These are phyloP conservation scores for Argyrosomus regius DNA, from an alignment of 2,797 vertebrate genomes.

Conservation along the genomic window DNA sequence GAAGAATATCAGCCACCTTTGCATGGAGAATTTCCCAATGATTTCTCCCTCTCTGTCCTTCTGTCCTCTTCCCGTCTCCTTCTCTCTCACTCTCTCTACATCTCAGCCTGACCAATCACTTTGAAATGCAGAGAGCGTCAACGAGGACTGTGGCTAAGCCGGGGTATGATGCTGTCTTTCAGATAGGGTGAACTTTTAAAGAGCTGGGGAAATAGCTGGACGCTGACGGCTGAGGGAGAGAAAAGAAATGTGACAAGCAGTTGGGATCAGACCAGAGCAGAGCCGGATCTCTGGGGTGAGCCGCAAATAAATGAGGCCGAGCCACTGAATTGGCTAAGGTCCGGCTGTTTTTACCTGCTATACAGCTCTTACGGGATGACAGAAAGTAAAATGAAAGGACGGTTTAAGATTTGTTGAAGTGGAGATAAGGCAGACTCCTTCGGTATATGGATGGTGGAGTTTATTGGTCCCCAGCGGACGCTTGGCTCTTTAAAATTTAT, in stretches of 20 bases:
- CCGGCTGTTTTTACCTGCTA: conserved; percentile 28
- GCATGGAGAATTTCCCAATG: conserved; percentile 29
- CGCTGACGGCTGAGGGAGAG: conserved; percentile 33
- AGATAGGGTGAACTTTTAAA: conserved; percentile 73
- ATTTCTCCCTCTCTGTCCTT: conserved; percentile 23
- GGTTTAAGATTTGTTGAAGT: conserved; percentile 17
- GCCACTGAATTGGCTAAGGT: conserved; percentile 52
- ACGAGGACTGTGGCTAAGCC: conserved; percentile 61
- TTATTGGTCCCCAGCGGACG: neutral
- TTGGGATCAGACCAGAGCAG: conserved; percentile 55
- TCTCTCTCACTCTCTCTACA: conserved; percentile 22
- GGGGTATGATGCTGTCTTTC: conserved; percentile 69
- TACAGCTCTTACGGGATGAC: conserved; percentile 20
- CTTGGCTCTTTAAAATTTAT: conserved; percentile 53
- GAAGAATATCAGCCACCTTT: conserved; percentile 26
- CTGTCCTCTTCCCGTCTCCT: conserved; percentile 1
- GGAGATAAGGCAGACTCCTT: neutral
- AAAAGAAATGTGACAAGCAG: conserved; percentile 26
- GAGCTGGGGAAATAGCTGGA: conserved; percentile 51
- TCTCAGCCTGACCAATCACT: conserved; percentile 40
- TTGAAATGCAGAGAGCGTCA: conserved; percentile 73
- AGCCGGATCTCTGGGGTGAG: conserved; percentile 53
- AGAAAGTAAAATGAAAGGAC: conserved; percentile 15
- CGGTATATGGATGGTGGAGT: neutral
- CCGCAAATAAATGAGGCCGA: conserved; percentile 69